Evolutionary conservation across 2,888 invertebrate species (phyloP), one percentile per base, ranked within the genome.

Genomic region (Caradrina kadenii): DNA sequence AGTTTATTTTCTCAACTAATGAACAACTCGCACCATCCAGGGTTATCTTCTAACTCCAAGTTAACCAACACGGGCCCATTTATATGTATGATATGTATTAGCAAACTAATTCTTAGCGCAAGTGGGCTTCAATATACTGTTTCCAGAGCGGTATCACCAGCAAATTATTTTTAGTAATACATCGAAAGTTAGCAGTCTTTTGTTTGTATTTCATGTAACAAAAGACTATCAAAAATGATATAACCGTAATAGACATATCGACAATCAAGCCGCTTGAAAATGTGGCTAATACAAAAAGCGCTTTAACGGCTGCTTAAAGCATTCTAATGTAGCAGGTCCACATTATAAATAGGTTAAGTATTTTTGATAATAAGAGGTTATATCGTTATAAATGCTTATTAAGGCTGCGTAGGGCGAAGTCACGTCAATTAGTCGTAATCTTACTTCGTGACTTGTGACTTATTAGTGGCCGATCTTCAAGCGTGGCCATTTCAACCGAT

Each of bases 391-490:
- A 93, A 93, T 90, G 94, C 93, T 94, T 93, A 95, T 93, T 93
- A 95, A 92, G 90, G 90, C 87, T 89, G 88, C 88, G 87, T 87
- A 85, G 88, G 92, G 91, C 92, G 90, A 89, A 91, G 88, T 91
- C 91, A 93, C 93, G 94, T 94, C 95, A 94, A 95, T 95, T 94
- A 94, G 92, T 86, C 87, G 78, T 89, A 92, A 92, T 92, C 91
- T 91, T 73, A 83, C 86, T 94, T 94, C 95, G 95, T 96, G 95
- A 94, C 95, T 92, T 88, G 89, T 95, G 95, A 95, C 93, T 95
- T 95, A 95, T 93, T 91, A 87, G 84, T 84, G 91, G 88, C 81
- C 93, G 94, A 94, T 95, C 94, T 93, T 88, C 91, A 88, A 91
- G 80, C 81, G 77, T 83, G 81, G 87, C 85, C 88, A 89, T 88